Percentiles rank a stretch among this genome's conserved stretches.
Evolutionary conservation across 2,113 vertebrate species (phyloP).

Genomic region (Cyanistes caeruleus): DNA sequence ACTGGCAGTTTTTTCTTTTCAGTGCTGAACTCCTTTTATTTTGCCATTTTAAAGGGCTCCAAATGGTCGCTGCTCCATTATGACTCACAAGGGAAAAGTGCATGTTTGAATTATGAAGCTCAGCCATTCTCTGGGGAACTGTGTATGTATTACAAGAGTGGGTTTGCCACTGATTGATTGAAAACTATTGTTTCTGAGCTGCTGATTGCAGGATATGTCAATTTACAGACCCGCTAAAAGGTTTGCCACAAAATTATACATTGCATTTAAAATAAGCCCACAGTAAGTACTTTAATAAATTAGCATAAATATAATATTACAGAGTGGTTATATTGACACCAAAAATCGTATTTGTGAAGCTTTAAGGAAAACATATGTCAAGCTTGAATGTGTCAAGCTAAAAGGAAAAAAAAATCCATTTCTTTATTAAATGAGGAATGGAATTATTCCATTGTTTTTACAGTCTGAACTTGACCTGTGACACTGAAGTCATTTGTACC

Average conservation of each 20-base stretch:
- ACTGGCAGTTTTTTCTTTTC: constrained; percentile 22
- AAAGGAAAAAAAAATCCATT: constrained; percentile 35
- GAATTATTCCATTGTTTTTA: background rate
- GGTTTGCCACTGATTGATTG: constrained; percentile 56
- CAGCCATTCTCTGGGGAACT: constrained; percentile 30
- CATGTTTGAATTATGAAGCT: constrained; percentile 54
- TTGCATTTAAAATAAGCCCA: constrained; percentile 61
- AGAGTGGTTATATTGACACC: constrained; percentile 61
- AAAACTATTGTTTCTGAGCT: constrained; percentile 68
- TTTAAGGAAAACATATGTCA: constrained; percentile 44
- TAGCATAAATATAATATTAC: constrained; percentile 64
- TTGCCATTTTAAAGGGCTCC: constrained; percentile 37
- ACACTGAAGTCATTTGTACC: background rate
- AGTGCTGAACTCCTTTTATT: constrained; percentile 47
- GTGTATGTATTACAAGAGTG: background rate
- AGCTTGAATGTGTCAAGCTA: background rate
- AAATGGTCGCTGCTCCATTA: constrained; percentile 35
- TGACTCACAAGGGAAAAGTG: constrained; percentile 43
- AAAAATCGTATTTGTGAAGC: constrained; percentile 46
- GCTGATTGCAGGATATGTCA: constrained; percentile 56
- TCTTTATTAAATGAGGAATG: background rate
- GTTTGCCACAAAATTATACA: constrained; percentile 68
- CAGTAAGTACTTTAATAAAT: constrained; percentile 69
- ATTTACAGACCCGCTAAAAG: constrained; percentile 65
- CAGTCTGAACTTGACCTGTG: background rate